Base-by-base conservation (phyloP, 2,888 invertebrate species). In the Habrosyne pyritoides region DNA sequence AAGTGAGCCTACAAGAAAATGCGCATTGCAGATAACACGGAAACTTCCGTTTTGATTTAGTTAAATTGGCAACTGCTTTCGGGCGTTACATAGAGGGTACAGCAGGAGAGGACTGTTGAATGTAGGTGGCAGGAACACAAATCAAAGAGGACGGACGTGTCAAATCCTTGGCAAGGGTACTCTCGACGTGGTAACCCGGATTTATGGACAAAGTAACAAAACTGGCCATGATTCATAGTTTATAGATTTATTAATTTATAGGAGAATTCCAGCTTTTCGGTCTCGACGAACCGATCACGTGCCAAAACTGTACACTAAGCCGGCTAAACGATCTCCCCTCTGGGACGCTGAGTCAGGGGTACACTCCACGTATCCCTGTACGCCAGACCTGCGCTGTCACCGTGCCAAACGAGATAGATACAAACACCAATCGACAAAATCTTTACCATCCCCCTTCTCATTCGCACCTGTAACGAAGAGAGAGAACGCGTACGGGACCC, bases 341-440 rank as follows among this genome's bases (percentile, higher is more conserved):
- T 30, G 21, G 28, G 50, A 50, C 30, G 30, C 28, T 18, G 18
- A 28, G 24, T 48, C 50, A 50, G 42, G 18, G 7, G 47, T 47
- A 14, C 28, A 8, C 50, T 14, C 4, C 10, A 50, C 18, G 18
- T 18, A 30, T 28, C 10, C n/a, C 47, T 14, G 48, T 26, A 33
- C 14, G 48, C 48, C 14, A 49, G 26, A 26, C 24, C 28, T 24
- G 26, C 48, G 28, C 49, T 49, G 28, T 28, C 26, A 18, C 49
- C 28, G 28, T 49, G 49, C 49, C 49, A 49, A 49, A 36, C 14
- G 14, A 36, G 36, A 36, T 36, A 36, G 36, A 36, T 36, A 14
- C 36, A 36, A 36, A 36, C 36, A 14, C 36, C 14, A 36, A 49
- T 49, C 49, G 49, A 28, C 21, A 12, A 21, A 30, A 50, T 28